Base-by-base conservation (phyloP, 2,888 invertebrate species). In the Melieria omissa region DNA sequence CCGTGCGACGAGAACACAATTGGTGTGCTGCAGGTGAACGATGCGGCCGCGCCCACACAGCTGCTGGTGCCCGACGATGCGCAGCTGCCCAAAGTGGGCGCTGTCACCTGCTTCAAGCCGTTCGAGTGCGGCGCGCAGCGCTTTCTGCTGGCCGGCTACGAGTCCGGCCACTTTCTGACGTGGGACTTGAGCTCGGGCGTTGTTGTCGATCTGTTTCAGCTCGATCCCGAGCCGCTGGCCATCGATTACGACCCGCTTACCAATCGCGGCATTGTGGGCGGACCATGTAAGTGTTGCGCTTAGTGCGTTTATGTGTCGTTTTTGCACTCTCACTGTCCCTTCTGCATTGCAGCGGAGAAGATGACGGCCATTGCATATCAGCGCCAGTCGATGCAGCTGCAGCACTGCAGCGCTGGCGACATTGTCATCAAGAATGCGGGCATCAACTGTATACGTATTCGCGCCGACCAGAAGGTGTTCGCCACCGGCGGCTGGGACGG, bases 401-500 rank as follows among this genome's bases (percentile, higher is more conserved):
- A 88, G 67, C 88, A 91, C 76, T 70, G 73, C 63, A 72, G 74
- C 1, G 91, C 72, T 52, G 72, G 74, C 3, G 91, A 92, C 80
- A 87, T 92, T 69, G 86, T 88, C 49, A 89, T 94, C n/a, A 93
- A 91, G 80, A 93, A 93, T 85, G 89, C 92, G 2, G 93, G 94
- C 7, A 91, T 92, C 57, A 93, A 92, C 79, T 89, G 90, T 77
- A 89, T 94, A 7, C 89, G 89, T 78, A 88, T 93, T 75, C 89
- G 94, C 44, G 86, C 88, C 0, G 94, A 94, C 84, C 89, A 90
- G 4, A 93, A 92, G 84, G 91, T 95, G 7, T 92, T 94, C 79
- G 90, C 91, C 29, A 89, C 91, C 0, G 95, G 92, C 10, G 92
- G 93, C 47, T 93, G 93, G 92, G 94, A 95, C 81, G 92, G 93